These are phyloP conservation scores for Atta colombica DNA, from an alignment of 1,140 invertebrate genomes.

Conservation along the genomic window DNA sequence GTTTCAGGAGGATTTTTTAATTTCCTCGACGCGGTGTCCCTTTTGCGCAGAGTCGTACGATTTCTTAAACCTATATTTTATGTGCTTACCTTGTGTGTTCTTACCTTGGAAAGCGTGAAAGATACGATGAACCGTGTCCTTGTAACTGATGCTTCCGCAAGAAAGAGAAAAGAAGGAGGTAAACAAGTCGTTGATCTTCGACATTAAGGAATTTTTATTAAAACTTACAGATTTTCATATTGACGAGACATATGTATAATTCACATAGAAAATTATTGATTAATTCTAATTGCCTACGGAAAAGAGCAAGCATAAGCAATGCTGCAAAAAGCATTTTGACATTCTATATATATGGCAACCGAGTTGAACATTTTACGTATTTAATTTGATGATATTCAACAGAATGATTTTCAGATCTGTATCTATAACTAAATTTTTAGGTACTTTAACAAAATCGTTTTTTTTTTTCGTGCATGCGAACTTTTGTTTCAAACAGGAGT, in stretches of 20 bases:
- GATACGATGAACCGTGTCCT: background rate
- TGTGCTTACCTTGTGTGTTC: too few relatives aligned
- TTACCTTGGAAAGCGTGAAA: constrained; percentile 19
- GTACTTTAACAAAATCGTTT: too few relatives aligned
- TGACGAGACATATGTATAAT: too few relatives aligned
- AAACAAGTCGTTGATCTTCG: background rate
- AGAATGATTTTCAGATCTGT: too few relatives aligned
- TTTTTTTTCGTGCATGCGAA: background rate
- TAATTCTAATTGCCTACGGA: background rate
- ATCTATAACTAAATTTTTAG: too few relatives aligned
- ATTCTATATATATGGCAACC: too few relatives aligned
- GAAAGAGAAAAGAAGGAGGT: background rate
- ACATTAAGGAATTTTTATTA: background rate
- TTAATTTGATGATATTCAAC: too few relatives aligned
- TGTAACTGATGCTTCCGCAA: constrained; percentile 21
- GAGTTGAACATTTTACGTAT: too few relatives aligned
- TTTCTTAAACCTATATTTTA: constrained; percentile 44
- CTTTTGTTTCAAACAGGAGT: background rate
- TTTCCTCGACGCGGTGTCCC: constrained; percentile 23
- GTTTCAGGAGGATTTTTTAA: constrained; percentile 40
- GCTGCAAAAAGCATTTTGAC: too few relatives aligned
- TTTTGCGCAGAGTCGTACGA: constrained; percentile 8
- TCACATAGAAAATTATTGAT: background rate
- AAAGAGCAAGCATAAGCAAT: too few relatives aligned
- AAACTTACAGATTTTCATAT: background rate